Base-by-base conservation (phyloP, 2,113 vertebrate species). In the Meriones unguiculatus region DNA sequence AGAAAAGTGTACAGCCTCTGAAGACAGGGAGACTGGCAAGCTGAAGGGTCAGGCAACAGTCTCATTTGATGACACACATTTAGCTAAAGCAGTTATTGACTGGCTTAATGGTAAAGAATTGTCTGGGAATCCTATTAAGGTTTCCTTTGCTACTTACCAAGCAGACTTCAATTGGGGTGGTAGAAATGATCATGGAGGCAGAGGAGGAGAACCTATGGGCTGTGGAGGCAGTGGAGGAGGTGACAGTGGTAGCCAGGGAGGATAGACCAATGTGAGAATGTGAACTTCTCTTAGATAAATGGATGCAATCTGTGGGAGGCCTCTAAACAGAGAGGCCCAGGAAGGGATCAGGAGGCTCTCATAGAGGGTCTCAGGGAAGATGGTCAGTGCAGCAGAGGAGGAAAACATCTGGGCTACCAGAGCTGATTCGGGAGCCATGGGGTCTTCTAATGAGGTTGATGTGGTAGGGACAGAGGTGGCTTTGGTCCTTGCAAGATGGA, bases 1-100 rank as follows among this genome's bases (percentile, higher is more conserved):
- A 99, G 98, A 99, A 99, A 98, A 99, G 99, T 0, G 99, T 99
- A 67, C 98, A 99, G 93, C 99, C 99, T 35, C 99, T 99, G 99
- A 99, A 7, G 99, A 99, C 98, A 97, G 99, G 8, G 99, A 99
- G 97, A 99, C 99, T 0, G 99, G 99, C 24, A 99, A 99, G 96
- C 98, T 99, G 94, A 99, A 99, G 97, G 99, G 99, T 4, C 99
- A 99, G 90, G 99, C 99, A 54, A 99, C 99, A 0, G 99, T 99
- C 9, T 99, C 99, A 41, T 99, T 99, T 50, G 99, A 99, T 80
- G 99, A 99, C 96, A 99, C 99, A 3, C 99, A 99, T 41, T 99
- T 99, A 0, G 99, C 99, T 88, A 99, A 99, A 95, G 99, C 99
- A 0, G 41, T 11, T 76, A 22, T 76, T 2, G 4, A 46, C 73